Conservation (phyloP, 2,113 vertebrate species). For the Calidris pugnax region DNA sequence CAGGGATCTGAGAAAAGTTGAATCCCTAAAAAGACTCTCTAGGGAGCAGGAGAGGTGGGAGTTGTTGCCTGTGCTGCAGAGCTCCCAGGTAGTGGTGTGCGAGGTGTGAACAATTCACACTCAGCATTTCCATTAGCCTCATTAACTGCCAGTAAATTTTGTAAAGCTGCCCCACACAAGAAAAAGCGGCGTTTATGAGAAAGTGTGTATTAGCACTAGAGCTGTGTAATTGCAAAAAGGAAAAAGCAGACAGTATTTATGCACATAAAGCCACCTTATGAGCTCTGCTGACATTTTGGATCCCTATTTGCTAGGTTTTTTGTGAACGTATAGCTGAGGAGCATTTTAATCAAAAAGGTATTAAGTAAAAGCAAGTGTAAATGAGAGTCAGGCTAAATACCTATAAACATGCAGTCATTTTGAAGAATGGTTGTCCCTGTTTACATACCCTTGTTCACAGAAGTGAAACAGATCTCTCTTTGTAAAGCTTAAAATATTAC, state of each 20-base stretch:
- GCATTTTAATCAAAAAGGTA: not conserved
- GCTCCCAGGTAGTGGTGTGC: not conserved
- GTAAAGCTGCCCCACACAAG: not conserved
- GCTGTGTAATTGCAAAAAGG: not conserved
- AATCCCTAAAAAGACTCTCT: not conserved
- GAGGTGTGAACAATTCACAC: conserved; percentile 2
- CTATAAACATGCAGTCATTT: not conserved
- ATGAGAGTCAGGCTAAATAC: not conserved
- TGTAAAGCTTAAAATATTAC: not conserved
- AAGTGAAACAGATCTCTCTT: not conserved
- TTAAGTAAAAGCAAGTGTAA: not conserved
- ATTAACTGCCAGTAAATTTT: conserved; percentile 1
- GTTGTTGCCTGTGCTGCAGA: not conserved
- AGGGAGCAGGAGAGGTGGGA: not conserved
- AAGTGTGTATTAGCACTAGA: not conserved
- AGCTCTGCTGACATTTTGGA: not conserved
- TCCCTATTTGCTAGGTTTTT: not conserved
- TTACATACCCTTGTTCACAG: not conserved
- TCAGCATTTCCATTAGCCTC: conserved; percentile 7
- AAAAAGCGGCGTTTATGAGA: not conserved
- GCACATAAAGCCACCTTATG: not conserved
- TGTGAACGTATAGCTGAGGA: not conserved
- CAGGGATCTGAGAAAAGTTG: not conserved
- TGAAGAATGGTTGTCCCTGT: not conserved
- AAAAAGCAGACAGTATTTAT: not conserved